Percentiles rank a stretch among this genome's conserved stretches.
phyloP scores from a whole-genome alignment of 2,113 vertebrate species.

The Puffinus mauretanicus region DNA sequence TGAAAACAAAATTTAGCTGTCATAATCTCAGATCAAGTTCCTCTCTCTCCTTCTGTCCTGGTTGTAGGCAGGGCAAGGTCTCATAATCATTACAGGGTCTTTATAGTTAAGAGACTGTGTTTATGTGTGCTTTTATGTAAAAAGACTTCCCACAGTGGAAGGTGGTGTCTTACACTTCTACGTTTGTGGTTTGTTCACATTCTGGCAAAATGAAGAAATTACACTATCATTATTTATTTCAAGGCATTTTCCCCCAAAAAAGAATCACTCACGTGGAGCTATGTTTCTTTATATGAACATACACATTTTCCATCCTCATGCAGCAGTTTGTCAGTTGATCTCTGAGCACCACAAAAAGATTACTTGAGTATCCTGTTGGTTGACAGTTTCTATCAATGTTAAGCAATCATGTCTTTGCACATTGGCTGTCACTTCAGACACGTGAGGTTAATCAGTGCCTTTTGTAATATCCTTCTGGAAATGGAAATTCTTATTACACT shows the following conservation, averaged over 20 bases:
- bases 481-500: background rate
- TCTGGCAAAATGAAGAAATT: background rate
- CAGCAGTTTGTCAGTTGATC: background rate
- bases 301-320: background rate
- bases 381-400: conserved; percentile 1
- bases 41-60: background rate
- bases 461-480: conserved; percentile 8
- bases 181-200: background rate
- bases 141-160: background rate
- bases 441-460: background rate
- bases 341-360: background rate
- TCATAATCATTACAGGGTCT: background rate
- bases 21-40: background rate
- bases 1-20: background rate
- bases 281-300: background rate
- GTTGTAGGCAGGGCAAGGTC: background rate
- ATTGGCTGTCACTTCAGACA: background rate
- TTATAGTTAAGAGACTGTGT: background rate
- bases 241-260: background rate
- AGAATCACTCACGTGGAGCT: background rate
- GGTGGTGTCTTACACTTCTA: background rate
- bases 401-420: background rate
- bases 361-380: background rate
- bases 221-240: background rate
- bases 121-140: background rate